Conservation (phyloP, 2,797 vertebrate species). For the Chloroceryle amazona region DNA sequence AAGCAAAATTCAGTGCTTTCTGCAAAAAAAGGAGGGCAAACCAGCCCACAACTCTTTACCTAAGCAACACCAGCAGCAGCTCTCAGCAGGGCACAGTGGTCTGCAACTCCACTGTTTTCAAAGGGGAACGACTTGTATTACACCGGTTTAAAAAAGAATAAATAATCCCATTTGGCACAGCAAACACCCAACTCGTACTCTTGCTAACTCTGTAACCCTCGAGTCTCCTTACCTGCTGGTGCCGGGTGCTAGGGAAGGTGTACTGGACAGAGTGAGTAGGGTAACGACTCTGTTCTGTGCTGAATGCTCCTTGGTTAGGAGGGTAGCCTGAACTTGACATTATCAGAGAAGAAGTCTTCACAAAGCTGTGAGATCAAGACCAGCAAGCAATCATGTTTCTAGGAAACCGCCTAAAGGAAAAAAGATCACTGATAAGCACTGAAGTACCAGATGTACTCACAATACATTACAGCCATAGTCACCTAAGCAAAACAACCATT, state of each 20-base stretch:
- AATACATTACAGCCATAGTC: constrained; percentile 73
- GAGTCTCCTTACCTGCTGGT: constrained; percentile 88
- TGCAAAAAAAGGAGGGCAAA: neutral
- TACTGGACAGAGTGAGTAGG: constrained; percentile 95
- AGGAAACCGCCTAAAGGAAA: constrained; percentile 87
- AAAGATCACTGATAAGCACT: constrained; percentile 74
- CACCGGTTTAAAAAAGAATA: neutral
- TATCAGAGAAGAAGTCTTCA: constrained; percentile 83
- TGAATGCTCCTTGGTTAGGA: constrained; percentile 96
- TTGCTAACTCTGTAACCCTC: neutral
- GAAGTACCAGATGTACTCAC: constrained; percentile 69
- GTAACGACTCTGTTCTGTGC: constrained; percentile 94
- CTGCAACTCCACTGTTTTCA: neutral
- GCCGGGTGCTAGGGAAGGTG: constrained; percentile 89
- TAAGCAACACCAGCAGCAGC: neutral
- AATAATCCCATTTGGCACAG: neutral
- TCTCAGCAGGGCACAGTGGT: neutral
- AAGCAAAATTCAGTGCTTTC: neutral
- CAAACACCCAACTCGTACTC: rapidly evolving
- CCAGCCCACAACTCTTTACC: neutral
- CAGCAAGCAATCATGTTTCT: constrained; percentile 87
- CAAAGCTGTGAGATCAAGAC: constrained; percentile 85
- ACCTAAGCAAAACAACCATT: constrained; percentile 76
- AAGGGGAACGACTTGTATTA: rapidly evolving
- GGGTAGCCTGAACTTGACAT: constrained; percentile 97